These are phyloP conservation scores for Oxycera nigricornis DNA, from an alignment of 2,888 invertebrate genomes.

Conservation along the genomic window DNA sequence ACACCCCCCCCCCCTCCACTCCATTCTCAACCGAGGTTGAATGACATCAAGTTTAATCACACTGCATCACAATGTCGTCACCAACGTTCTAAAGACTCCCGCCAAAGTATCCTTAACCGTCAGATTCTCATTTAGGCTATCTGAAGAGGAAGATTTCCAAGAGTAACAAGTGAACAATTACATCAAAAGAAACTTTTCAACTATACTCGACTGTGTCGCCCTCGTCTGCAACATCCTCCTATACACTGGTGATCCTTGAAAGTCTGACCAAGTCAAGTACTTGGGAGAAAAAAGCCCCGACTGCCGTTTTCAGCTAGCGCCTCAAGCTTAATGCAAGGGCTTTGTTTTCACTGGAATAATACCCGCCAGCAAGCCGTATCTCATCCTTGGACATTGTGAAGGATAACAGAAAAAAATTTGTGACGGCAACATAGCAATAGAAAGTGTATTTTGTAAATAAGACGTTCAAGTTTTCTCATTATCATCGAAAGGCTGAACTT, in stretches of 20 bases:
- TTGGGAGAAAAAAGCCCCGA: background rate
- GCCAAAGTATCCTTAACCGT: background rate
- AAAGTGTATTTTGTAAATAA: background rate
- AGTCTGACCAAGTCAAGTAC: background rate
- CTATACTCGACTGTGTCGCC: background rate
- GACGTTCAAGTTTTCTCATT: slow-evolving; percentile 12
- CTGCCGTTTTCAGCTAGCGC: background rate
- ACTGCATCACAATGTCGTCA: background rate
- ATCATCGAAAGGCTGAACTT: slow-evolving; percentile 13
- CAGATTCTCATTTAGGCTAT: background rate
- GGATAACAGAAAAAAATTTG: background rate
- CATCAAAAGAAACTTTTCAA: slow-evolving; percentile 12
- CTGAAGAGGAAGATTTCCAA: background rate
- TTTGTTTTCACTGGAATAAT: background rate
- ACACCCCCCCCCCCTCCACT: background rate
- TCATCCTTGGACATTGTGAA: background rate
- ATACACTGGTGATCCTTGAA: background rate
- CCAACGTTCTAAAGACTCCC: background rate
- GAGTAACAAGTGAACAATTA: slow-evolving; percentile 27
- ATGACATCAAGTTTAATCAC: background rate
- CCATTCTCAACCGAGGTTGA: background rate
- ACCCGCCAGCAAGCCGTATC: background rate
- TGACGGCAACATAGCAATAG: background rate
- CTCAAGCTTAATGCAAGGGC: background rate
- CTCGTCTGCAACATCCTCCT: background rate